These are phyloP conservation scores for Brienomyrus brachyistius DNA, from an alignment of 2,113 vertebrate genomes.

Conservation along the genomic window DNA sequence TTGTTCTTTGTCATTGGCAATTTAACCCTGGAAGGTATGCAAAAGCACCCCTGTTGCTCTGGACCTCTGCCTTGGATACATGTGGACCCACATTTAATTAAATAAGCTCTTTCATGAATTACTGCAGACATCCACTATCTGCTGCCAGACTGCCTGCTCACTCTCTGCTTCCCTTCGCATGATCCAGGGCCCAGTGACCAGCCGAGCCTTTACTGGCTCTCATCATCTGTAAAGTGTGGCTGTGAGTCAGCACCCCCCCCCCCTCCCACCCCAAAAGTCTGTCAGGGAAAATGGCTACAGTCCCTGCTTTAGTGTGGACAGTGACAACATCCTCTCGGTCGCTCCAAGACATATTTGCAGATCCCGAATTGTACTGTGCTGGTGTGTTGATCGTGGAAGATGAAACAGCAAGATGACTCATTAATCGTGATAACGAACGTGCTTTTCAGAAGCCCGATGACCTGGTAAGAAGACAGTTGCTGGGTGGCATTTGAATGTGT, in stretches of 20 bases:
- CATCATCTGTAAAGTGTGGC: background rate
- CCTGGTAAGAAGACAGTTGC: background rate
- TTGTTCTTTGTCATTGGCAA: background rate
- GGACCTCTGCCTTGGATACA: background rate
- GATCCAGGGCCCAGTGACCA: background rate
- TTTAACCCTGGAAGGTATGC: conserved; percentile 4
- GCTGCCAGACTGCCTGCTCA: background rate
- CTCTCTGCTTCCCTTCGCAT: background rate
- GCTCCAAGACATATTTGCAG: background rate
- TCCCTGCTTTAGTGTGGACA: background rate
- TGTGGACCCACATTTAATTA: background rate
- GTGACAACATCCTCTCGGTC: background rate
- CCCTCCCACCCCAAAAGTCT: background rate
- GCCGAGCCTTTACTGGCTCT: background rate
- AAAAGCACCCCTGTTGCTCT: background rate
- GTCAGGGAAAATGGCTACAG: background rate
- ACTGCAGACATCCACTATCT: background rate
- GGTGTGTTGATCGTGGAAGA: background rate
- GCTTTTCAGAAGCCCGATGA: background rate
- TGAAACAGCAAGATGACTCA: background rate
- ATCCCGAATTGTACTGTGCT: background rate
- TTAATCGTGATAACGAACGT: background rate
- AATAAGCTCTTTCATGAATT: conserved; percentile 2
- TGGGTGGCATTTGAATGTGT: background rate
- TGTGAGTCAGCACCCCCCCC: background rate